These are phyloP conservation scores for Tachina lurida DNA, from an alignment of 2,888 invertebrate genomes.

Conservation along the genomic window DNA sequence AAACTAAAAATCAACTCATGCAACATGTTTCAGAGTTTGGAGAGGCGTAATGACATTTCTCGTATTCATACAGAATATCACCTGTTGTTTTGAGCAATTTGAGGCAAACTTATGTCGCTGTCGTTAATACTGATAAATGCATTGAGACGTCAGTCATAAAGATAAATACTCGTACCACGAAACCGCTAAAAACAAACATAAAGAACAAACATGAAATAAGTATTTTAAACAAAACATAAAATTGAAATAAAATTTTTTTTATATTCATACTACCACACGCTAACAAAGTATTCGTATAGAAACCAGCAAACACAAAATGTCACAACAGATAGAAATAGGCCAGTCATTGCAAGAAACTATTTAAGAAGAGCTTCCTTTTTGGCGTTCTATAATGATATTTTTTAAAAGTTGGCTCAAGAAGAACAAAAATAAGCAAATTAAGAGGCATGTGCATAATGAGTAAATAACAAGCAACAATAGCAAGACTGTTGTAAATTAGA, in stretches of 20 bases:
- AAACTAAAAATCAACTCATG: background rate
- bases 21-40: constrained; percentile 11
- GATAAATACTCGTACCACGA: constrained; percentile 60
- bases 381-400: too few relatives aligned
- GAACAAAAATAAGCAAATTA: too few relatives aligned
- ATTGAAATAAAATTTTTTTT: constrained; percentile 21
- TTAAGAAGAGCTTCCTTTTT: too few relatives aligned
- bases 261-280: constrained; percentile 29
- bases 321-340: background rate
- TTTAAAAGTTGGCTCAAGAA: too few relatives aligned
- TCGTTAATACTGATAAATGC: constrained; percentile 9
- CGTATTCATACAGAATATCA: constrained; percentile 28
- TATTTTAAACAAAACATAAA: constrained; percentile 4
- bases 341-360: too few relatives aligned
- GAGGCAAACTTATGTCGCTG: background rate
- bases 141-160: constrained; percentile 63
- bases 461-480: too few relatives aligned
- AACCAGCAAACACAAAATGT: background rate
- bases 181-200: constrained; percentile 61
- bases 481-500: too few relatives aligned
- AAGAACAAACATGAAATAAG: constrained; percentile 51
- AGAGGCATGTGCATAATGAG: too few relatives aligned
- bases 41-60: constrained; percentile 25
- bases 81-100: constrained; percentile 47
- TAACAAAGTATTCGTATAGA: background rate